Conservation (phyloP, 2,113 vertebrate genomes). For the Dasyurus viverrinus region DNA sequence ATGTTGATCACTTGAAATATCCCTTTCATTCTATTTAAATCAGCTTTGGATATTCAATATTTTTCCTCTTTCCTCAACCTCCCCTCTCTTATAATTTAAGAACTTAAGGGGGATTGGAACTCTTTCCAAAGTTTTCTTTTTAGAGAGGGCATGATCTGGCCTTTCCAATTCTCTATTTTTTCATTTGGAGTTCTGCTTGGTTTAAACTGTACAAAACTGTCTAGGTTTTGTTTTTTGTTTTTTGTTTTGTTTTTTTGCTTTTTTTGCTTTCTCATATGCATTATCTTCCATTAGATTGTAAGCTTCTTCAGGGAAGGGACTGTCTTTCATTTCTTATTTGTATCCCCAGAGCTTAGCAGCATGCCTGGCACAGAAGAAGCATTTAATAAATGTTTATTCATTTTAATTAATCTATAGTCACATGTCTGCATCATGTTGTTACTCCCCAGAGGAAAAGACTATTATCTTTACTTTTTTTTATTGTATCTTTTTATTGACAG, state of each 20-base stretch:
- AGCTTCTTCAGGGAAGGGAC: neutral
- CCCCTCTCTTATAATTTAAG: neutral
- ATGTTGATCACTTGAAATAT: neutral
- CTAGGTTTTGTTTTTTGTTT: neutral
- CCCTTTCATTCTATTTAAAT: neutral
- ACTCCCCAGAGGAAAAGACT: neutral
- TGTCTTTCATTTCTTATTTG: neutral
- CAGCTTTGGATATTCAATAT: neutral
- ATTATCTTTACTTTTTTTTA: no score
- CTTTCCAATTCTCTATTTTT: neutral
- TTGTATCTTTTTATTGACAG: no score
- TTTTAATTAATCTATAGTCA: neutral
- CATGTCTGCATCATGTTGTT: neutral
- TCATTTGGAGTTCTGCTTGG: neutral
- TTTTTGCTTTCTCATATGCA: neutral
- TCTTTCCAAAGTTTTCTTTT: neutral
- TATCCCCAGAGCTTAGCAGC: neutral
- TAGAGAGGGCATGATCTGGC: neutral
- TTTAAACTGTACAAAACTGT: neutral
- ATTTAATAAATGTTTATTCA: neutral
- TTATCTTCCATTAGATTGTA: neutral
- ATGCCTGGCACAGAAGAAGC: neutral
- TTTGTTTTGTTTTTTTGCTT: no score
- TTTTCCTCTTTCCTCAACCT: neutral
- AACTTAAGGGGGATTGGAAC: neutral